Evolutionary conservation across 2,797 vertebrate genomes (phyloP).

Genomic region (Gallirallus australis): DNA sequence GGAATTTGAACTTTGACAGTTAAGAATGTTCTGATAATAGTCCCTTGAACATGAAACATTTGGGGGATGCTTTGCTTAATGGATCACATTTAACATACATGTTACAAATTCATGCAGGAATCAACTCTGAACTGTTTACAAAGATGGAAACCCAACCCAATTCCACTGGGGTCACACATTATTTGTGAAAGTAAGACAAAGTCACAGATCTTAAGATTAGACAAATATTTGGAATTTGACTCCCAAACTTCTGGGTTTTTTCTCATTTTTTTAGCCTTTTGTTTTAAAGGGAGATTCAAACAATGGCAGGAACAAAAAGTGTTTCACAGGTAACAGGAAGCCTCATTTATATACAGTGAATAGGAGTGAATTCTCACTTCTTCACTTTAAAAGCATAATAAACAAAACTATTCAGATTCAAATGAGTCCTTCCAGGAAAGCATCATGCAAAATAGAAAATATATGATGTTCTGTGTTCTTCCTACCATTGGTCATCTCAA

Average conservation of each 20-base stretch:
- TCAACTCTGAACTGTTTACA: neutral
- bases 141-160: neutral
- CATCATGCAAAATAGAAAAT: neutral
- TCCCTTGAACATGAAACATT: neutral
- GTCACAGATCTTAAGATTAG: neutral
- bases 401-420: neutral
- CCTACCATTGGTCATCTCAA: neutral
- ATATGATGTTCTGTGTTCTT: fast-evolving
- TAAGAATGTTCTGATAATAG: neutral
- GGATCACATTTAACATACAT: neutral
- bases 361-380: neutral
- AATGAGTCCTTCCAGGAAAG: neutral
- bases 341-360: neutral
- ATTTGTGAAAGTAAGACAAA: neutral
- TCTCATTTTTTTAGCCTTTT: neutral
- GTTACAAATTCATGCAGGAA: neutral
- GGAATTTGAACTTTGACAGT: neutral
- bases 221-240: neutral
- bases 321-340: neutral
- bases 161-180: fast-evolving
- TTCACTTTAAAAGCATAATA: neutral
- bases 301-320: neutral
- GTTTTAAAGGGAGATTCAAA: neutral
- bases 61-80: neutral
- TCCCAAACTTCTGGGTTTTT: neutral